Evolutionary conservation across 2,888 invertebrate species (phyloP).

Genomic region (Caenorhabditis japonica): DNA sequence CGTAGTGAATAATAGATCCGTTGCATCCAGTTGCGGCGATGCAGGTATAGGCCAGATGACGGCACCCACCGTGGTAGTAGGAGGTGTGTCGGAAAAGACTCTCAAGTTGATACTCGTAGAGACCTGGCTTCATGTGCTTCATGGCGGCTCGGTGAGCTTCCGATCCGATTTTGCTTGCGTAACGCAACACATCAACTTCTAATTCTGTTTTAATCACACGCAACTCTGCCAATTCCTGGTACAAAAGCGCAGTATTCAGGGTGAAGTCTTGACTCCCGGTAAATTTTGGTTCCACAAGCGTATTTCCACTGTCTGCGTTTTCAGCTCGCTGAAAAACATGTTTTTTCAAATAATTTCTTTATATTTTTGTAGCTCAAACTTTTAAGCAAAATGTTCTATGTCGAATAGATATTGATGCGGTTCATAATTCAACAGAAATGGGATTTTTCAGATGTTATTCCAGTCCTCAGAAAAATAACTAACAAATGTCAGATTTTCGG

Average conservation of each 20-base stretch:
- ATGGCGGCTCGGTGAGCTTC: slow-evolving; percentile 92
- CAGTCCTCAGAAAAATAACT: no score
- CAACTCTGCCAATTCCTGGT: slow-evolving; percentile 89
- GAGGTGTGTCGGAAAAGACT: slow-evolving; percentile 83
- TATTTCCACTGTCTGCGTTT: slow-evolving; percentile 91
- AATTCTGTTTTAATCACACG: slow-evolving; percentile 80
- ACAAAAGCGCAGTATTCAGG: slow-evolving; percentile 84
- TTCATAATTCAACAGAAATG: no score
- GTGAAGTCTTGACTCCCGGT: slow-evolving; percentile 88
- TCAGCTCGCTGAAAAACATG: slow-evolving; percentile 83
- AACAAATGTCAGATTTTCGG: no score
- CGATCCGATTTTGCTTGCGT: slow-evolving; percentile 92
- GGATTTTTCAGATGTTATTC: no score
- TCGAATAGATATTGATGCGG: no score
- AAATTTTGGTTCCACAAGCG: slow-evolving; percentile 86
- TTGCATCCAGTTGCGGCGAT: slow-evolving; percentile 94
- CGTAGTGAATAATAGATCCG: slow-evolving; percentile 92
- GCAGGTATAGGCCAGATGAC: slow-evolving; percentile 91
- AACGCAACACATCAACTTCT: slow-evolving; percentile 86
- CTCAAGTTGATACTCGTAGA: slow-evolving; percentile 81
- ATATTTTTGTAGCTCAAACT: no score
- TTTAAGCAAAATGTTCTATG: no score
- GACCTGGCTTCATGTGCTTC: slow-evolving; percentile 84
- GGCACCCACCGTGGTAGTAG: slow-evolving; percentile 90
- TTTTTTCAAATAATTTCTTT: slow-evolving; percentile 19